phyloP scores from a whole-genome alignment of 1,140 invertebrate genomes.

The Spodoptera frugiperda region DNA sequence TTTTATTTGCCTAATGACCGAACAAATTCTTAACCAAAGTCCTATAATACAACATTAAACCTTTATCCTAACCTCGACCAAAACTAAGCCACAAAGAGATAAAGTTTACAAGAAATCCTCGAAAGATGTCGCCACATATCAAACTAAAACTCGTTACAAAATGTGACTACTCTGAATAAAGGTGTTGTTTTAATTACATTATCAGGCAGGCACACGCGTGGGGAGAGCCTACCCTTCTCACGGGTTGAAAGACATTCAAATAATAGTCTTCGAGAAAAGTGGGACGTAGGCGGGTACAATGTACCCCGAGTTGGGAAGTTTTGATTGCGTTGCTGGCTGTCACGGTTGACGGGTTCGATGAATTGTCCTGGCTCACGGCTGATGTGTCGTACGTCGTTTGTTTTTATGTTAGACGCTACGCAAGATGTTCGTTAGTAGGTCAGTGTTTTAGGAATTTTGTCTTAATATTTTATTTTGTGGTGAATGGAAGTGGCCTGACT shows the following conservation, averaged over 20 bases:
- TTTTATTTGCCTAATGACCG: no score
- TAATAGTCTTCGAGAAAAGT: constrained; percentile 85
- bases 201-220: constrained; percentile 79
- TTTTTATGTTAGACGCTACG: constrained; percentile 38
- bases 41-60: neutral
- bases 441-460: neutral
- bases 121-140: constrained; percentile 48
- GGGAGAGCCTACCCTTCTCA: constrained; percentile 79
- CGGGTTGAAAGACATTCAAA: constrained; percentile 84
- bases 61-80: neutral
- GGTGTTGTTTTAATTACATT: constrained; percentile 86
- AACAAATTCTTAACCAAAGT: no score
- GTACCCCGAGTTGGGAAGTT: constrained; percentile 67
- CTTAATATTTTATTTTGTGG: neutral
- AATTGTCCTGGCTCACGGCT: constrained; percentile 43
- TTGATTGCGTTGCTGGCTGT: constrained; percentile 81
- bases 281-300: constrained; percentile 66
- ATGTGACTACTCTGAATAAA: constrained; percentile 77
- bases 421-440: constrained; percentile 10
- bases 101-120: constrained; percentile 42
- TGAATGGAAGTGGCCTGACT: neutral
- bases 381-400: constrained; percentile 42
- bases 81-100: constrained; percentile 25
- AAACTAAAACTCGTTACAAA: constrained; percentile 71
- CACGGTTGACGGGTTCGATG: constrained; percentile 66